phyloP scores from a whole-genome alignment of 2,113 vertebrate species.

The Eulemur rufifrons region DNA sequence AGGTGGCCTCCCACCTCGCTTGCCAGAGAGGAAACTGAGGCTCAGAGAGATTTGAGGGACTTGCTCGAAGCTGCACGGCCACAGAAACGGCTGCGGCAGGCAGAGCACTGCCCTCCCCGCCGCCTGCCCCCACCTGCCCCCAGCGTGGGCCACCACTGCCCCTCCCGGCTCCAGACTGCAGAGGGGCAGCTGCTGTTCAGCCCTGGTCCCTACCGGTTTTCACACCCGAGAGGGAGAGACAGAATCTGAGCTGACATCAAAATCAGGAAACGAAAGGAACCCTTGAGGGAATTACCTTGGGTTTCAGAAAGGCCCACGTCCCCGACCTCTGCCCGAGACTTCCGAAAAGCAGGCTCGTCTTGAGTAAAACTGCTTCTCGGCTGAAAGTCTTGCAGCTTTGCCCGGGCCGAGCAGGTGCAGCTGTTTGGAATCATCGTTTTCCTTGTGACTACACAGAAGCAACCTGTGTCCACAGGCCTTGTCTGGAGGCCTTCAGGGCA shows the following conservation, averaged over 20 bases:
- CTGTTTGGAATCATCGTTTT: background rate
- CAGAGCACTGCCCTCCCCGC: too few relatives aligned
- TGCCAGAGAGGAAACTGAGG: background rate
- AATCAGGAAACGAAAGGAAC: slow-evolving; percentile 81
- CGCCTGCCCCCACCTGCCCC: background rate
- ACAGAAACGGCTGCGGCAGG: background rate
- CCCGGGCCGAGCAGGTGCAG: background rate
- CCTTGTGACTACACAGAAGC: background rate
- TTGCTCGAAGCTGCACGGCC: background rate
- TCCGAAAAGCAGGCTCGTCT: background rate
- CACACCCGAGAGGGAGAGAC: slow-evolving; percentile 41
- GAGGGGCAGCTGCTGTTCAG: background rate
- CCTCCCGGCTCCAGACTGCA: background rate
- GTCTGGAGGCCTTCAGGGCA: background rate
- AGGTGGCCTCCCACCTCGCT: background rate
- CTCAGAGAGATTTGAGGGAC: background rate
- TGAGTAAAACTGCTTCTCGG: background rate
- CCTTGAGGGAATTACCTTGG: slow-evolving; percentile 62
- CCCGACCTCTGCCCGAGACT: slow-evolving; percentile 53
- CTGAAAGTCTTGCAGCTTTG: background rate
- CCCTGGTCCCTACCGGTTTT: background rate
- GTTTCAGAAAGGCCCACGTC: slow-evolving; percentile 17
- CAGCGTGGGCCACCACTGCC: background rate
- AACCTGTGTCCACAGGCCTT: background rate
- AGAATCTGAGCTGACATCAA: slow-evolving; percentile 66